Evolutionary conservation across 1,140 invertebrate species (phyloP).

Genomic region (Drosophila quadrilineata): DNA sequence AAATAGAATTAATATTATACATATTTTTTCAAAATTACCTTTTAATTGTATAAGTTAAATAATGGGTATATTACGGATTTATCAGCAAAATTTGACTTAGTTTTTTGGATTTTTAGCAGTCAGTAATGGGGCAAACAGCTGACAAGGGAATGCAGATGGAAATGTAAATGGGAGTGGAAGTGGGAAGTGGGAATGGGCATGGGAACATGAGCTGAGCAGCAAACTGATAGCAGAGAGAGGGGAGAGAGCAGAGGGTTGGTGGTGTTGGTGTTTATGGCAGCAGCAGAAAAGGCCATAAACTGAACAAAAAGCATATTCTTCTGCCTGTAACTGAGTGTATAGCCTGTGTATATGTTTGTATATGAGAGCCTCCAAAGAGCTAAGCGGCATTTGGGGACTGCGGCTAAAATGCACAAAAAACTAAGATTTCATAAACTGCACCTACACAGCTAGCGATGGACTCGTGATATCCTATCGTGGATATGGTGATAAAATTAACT

Average conservation of each 20-base stretch:
- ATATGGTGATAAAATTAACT: not conserved
- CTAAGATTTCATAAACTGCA: slow-evolving; percentile 61
- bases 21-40: no score
- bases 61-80: no score
- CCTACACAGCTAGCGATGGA: slow-evolving; percentile 42
- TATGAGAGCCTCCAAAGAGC: slow-evolving; percentile 39
- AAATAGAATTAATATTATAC: no score
- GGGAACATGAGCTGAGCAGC: not conserved
- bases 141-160: no score
- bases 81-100: no score
- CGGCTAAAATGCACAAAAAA: slow-evolving; percentile 60
- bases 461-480: slow-evolving; percentile 32
- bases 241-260: slow-evolving; percentile 7
- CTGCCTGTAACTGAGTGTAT: slow-evolving; percentile 1
- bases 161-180: no score
- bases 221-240: no score
- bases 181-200: no score
- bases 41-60: no score
- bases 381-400: slow-evolving; percentile 67
- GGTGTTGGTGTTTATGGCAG: slow-evolving; percentile 70
- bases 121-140: slow-evolving; percentile 26
- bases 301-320: slow-evolving; percentile 72
- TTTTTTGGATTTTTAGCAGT: slow-evolving; percentile 47
- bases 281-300: slow-evolving; percentile 76
- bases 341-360: slow-evolving; percentile 27